A percentile compares a stretch with the other conserved stretches of the same genome.
Conservation (phyloP, 1,140 invertebrate genomes). For the Nasonia vitripennis region DNA sequence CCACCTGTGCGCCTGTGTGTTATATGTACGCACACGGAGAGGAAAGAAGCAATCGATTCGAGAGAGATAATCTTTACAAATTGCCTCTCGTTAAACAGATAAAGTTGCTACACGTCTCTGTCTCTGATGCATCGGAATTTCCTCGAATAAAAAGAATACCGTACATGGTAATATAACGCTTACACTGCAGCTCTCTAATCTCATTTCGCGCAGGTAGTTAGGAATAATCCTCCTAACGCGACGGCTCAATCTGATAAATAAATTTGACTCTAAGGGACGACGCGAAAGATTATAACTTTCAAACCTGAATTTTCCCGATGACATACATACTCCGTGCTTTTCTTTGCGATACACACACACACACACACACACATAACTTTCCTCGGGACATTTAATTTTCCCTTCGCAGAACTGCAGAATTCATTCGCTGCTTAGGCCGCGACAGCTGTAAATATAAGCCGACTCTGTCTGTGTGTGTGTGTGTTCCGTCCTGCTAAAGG, state of each 20-base stretch:
- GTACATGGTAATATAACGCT: too few species aligned
- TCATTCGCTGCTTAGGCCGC: not conserved
- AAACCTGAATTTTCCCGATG: not conserved
- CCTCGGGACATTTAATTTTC: not conserved
- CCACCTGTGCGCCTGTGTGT: not conserved
- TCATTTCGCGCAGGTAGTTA: too few species aligned
- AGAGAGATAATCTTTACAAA: slow-evolving; percentile 17
- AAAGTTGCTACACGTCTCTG: not conserved
- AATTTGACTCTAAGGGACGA: not conserved
- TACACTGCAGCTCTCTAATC: too few species aligned
- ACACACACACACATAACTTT: too few species aligned
- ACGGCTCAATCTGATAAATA: not conserved
- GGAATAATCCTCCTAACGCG: not conserved
- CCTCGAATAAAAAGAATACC: too few species aligned
- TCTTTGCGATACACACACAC: not conserved
- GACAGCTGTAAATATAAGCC: not conserved
- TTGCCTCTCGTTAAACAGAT: slow-evolving; percentile 2
- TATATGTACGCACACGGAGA: too few species aligned
- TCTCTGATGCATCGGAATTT: not conserved
- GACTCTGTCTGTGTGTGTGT: too few species aligned
- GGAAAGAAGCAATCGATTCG: not conserved
- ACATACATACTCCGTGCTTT: not conserved
- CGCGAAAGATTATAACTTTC: not conserved
- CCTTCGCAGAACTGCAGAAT: not conserved
- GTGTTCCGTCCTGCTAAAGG: too few species aligned